A percentile compares a stretch with the other conserved stretches of the same genome.
Conservation (phyloP, 64 coral and sea anemone genomes). For the Montipora capricornis region DNA sequence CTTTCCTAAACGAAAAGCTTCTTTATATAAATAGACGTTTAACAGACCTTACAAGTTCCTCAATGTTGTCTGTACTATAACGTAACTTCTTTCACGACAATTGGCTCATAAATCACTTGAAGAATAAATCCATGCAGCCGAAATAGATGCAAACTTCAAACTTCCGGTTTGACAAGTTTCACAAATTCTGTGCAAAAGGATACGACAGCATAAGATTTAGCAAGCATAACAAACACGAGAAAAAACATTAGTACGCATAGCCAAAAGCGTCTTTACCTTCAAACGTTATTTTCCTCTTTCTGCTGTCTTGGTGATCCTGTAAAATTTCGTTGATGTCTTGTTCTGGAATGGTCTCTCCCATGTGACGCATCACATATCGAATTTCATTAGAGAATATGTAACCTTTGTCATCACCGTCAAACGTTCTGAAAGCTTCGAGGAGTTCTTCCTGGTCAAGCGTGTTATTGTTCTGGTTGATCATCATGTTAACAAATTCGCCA, state of each 20-base stretch:
- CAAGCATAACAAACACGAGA: not conserved
- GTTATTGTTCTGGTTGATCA: constrained; percentile 99
- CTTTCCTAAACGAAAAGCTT: too few relatives aligned
- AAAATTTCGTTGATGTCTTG: constrained; percentile 98
- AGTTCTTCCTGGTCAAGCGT: constrained; percentile 93
- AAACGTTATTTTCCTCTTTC: constrained; percentile 94
- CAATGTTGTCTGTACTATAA: not conserved
- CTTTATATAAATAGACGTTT: too few relatives aligned
- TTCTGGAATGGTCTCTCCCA: constrained; percentile 98
- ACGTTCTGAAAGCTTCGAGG: constrained; percentile 95
- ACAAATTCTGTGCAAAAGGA: constrained; percentile 75
- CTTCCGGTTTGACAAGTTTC: constrained; percentile 88
- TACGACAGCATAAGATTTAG: not conserved
- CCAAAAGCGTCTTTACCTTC: constrained; percentile 59
- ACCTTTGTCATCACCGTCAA: constrained; percentile 98
- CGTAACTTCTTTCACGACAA: not conserved
- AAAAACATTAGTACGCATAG: not conserved
- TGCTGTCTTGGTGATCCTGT: constrained; percentile 84
- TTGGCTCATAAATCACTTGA: not conserved
- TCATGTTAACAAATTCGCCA: constrained; percentile 99
- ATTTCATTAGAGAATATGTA: constrained; percentile 98
- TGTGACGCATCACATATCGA: constrained; percentile 96
- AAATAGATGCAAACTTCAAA: constrained; percentile 27
- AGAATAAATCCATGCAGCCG: not conserved
- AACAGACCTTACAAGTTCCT: too few relatives aligned